These are phyloP conservation scores for Parthenolecanium corni DNA, from an alignment of 2,888 invertebrate genomes.

Conservation along the genomic window DNA sequence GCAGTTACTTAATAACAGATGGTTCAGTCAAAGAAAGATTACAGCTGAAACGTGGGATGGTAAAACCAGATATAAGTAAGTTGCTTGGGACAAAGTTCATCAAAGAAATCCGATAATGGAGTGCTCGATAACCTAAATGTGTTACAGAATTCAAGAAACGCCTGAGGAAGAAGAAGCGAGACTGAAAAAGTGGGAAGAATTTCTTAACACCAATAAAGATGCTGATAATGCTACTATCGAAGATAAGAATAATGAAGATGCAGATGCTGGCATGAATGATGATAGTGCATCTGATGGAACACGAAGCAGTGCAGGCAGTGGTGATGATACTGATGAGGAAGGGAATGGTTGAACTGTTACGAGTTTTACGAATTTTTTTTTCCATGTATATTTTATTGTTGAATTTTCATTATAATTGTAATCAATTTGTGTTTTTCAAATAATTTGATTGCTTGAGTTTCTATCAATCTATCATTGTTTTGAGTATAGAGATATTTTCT, in stretches of 20 bases:
- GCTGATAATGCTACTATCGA: constrained; percentile 41
- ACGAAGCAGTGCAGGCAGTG: constrained; percentile 33
- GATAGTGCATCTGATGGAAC: constrained; percentile 30
- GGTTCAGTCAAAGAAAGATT: constrained; percentile 77
- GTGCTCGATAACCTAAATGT: constrained; percentile 9
- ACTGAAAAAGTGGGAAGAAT: constrained; percentile 77
- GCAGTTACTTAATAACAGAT: constrained; percentile 72
- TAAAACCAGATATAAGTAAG: constrained; percentile 72
- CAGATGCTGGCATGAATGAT: constrained; percentile 16
- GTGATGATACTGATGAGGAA: constrained; percentile 33
- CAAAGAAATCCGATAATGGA: too few relatives aligned
- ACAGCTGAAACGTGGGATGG: constrained; percentile 91
- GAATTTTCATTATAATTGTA: too few relatives aligned
- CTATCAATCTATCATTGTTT: too few relatives aligned
- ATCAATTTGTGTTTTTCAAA: too few relatives aligned
- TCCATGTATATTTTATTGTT: too few relatives aligned
- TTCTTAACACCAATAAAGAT: constrained; percentile 52
- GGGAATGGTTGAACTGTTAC: neutral
- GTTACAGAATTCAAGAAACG: constrained; percentile 67
- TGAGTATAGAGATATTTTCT: too few relatives aligned
- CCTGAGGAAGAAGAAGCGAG: constrained; percentile 72
- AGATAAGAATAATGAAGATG: constrained; percentile 11
- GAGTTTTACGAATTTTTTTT: too few relatives aligned
- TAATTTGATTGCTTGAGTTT: too few relatives aligned
- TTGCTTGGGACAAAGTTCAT: constrained; percentile 13